Conservation (phyloP, 2,888 invertebrate species). For the Lepidocyrtoides sp. region DNA sequence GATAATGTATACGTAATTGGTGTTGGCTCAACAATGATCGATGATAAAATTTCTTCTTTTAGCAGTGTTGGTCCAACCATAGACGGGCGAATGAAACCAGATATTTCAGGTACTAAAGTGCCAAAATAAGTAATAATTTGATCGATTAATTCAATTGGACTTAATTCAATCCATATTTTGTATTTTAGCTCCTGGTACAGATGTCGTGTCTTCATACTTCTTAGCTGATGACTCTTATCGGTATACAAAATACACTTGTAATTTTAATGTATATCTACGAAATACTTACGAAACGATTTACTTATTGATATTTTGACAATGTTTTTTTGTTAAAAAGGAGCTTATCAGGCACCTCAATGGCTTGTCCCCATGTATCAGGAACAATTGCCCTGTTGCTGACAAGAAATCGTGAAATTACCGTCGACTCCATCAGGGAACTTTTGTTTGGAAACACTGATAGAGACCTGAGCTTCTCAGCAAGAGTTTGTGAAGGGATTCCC, state of each 20-base stretch:
- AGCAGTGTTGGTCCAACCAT: slow-evolving; percentile 48
- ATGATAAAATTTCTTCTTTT: not conserved
- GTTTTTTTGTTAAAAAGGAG: not conserved
- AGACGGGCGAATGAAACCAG: slow-evolving; percentile 48
- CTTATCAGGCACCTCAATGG: slow-evolving; percentile 79
- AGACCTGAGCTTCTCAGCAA: not conserved
- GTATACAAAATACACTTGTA: not conserved
- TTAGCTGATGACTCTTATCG: not conserved
- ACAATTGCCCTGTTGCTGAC: slow-evolving; percentile 59
- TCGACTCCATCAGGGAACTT: not conserved
- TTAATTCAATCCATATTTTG: too few species aligned
- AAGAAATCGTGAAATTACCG: not conserved
- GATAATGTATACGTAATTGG: slow-evolving; percentile 59
- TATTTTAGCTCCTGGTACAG: slow-evolving; percentile 22
- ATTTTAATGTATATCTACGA: not conserved
- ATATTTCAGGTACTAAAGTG: not conserved
- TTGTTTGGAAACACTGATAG: slow-evolving; percentile 52
- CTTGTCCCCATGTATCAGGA: slow-evolving; percentile 73
- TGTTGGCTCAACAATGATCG: slow-evolving; percentile 52
- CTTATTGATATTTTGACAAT: not conserved
- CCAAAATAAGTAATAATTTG: slow-evolving; percentile 40
- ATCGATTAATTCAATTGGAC: too few species aligned
- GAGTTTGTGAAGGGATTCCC: not conserved
- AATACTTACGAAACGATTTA: not conserved
- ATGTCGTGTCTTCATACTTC: not conserved